Base-by-base conservation (phyloP, 1,140 invertebrate species). In the Leptoteleia sp. region DNA sequence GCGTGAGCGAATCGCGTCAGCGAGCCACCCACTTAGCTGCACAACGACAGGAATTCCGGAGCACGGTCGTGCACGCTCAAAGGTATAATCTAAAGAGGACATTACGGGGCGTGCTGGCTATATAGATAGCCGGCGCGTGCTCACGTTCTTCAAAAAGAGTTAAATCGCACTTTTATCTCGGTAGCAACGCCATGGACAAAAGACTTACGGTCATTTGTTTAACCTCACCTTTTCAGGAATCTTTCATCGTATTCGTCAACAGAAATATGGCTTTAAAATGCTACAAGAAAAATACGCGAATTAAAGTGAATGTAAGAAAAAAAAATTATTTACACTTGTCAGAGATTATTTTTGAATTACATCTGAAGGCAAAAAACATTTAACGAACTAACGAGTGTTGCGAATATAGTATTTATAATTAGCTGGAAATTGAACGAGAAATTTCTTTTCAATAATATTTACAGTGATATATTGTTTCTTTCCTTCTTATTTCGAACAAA, bases 121-220 rank as follows among this genome's bases (percentile, higher is more conserved):
- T 80, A 70, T 54, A 76, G 76, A 77, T 80, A 77, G 76, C 57
- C 50, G 73, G 42, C 76, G 78, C 76, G 71, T 76, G 81, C 79
- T 81, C 76, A 71, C 75, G 81, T 78, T 82, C 61, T 61, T 79
- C 50, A 75, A 79, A 80, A 80, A 81, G 80, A 82, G 81, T 82
- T 83, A 83, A 68, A 83, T 83, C 75, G 82, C 80, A 78, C 76
- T 83, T 83, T 83, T 85, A 85, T 85, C 79, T 81, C 79, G 47
- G 62, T 72, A 82, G 79, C 61, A 9, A 42, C 42, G 52, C 52
- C 7, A 22, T 29, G 76, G 59, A 79, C 75, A 79, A 65, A 75
- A 70, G 43, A 40, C 52, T 75, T 31, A 72, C 50, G 61, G 48
- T 65, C 38, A 62, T 79, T 75, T 67, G 40, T 70, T 73, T 75